phyloP scores from a whole-genome alignment of 2,113 vertebrate species.

The Apistogramma diplotaenia region DNA sequence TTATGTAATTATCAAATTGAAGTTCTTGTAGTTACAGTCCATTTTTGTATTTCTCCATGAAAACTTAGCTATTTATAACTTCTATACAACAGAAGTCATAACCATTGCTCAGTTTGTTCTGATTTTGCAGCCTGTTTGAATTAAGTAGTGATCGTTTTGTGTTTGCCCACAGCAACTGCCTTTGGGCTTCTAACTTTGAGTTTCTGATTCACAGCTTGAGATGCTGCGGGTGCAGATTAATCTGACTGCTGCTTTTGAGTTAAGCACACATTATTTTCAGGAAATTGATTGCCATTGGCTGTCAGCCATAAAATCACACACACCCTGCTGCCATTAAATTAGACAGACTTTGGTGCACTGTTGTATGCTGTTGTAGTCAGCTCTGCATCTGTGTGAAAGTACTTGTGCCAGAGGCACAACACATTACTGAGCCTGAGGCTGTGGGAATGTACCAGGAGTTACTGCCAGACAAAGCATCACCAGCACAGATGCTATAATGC shows the following conservation, averaged over 20 bases:
- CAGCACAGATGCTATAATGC: no score
- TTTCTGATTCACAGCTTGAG: background rate
- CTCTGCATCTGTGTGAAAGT: slow-evolving; percentile 20
- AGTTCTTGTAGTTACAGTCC: no score
- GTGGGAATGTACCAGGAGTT: background rate
- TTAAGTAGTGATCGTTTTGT: background rate
- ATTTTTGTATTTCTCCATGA: no score
- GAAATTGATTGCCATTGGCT: background rate
- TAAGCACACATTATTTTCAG: background rate
- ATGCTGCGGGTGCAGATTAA: background rate
- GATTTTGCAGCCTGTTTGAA: background rate
- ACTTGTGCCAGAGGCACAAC: background rate
- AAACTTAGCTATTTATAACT: no score
- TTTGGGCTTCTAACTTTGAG: no score
- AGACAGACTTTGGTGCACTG: background rate
- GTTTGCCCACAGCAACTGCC: slow-evolving; percentile 13
- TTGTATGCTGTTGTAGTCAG: background rate
- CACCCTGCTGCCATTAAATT: background rate
- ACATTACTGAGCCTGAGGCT: background rate
- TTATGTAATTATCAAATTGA: no score
- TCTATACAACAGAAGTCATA: background rate
- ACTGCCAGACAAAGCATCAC: no score
- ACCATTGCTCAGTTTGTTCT: background rate
- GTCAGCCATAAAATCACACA: background rate
- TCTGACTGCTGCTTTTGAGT: background rate